A percentile compares a stretch with the other conserved stretches of the same genome.
phyloP scores from a whole-genome alignment of 2,888 invertebrate species.

The Zele albiditarsus region DNA sequence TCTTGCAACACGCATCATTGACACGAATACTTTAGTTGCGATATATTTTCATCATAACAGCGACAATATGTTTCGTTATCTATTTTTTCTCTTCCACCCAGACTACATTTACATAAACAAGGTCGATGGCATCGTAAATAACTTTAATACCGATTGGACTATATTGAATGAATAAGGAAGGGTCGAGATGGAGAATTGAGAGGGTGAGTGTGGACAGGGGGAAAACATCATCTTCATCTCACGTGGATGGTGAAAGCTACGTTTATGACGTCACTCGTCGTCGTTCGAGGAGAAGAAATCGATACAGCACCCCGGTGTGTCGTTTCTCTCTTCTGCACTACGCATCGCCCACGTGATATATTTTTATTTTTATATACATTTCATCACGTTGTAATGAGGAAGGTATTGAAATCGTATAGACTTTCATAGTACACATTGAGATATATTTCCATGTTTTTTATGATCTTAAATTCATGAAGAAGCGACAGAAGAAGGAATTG shows the following conservation, averaged over 20 bases:
- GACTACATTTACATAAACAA: not conserved
- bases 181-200: not conserved
- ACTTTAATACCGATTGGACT: conserved; percentile 16
- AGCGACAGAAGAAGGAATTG: too few species aligned
- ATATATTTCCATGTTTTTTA: too few species aligned
- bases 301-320: conserved; percentile 62
- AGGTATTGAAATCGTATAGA: too few species aligned
- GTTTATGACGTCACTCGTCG: conserved; percentile 67
- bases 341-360: conserved; percentile 15
- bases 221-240: conserved; percentile 36
- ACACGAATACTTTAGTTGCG: not conserved
- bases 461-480: too few species aligned
- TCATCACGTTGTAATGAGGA: not conserved
- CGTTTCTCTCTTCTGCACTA: conserved; percentile 39
- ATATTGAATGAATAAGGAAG: conserved; percentile 18
- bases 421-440: too few species aligned
- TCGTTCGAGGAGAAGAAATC: conserved; percentile 61
- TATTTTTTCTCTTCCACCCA: not conserved
- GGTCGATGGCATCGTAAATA: conserved; percentile 27
- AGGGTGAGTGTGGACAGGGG: not conserved
- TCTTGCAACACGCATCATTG: too few species aligned
- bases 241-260: conserved; percentile 44
- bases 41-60: not conserved
- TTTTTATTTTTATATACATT: not conserved
- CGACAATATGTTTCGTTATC: not conserved